A percentile compares a stretch with the other conserved stretches of the same genome.
phyloP scores from a whole-genome alignment of 2,113 vertebrate species.

The Tenrec ecaudatus region DNA sequence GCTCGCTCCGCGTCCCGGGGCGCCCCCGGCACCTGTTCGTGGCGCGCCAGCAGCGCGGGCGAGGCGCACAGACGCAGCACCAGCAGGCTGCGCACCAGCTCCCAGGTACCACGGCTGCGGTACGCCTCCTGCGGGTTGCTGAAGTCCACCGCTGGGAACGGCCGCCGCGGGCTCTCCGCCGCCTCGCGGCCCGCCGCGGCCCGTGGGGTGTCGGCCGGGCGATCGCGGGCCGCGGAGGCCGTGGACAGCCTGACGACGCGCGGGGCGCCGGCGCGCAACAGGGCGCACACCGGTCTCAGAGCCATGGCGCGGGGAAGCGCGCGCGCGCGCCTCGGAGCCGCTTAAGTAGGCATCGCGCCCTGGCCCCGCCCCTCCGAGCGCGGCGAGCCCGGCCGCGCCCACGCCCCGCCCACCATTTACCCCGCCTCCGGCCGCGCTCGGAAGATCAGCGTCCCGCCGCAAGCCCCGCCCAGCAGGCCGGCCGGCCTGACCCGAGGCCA shows the following conservation, averaged over 20 bases:
- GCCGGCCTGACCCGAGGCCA: no score
- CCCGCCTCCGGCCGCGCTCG: neutral
- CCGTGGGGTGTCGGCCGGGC: conserved; percentile 83
- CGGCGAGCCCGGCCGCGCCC: neutral
- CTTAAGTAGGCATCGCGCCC: neutral
- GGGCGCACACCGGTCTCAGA: accelerated
- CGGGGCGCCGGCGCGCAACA: neutral
- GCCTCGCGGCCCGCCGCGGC: conserved; percentile 64
- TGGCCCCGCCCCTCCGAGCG: neutral
- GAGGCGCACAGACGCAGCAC: conserved; percentile 77
- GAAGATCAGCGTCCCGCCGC: no score
- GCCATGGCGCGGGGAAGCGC: neutral
- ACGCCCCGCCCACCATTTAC: neutral
- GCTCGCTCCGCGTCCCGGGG: neutral
- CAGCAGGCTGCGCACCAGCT: conserved; percentile 77
- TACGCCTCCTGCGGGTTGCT: conserved; percentile 70
- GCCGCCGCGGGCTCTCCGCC: conserved; percentile 85
- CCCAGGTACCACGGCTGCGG: conserved; percentile 76
- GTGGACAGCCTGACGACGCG: conserved; percentile 51
- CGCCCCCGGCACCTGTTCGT: conserved; percentile 71
- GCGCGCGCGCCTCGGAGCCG: accelerated
- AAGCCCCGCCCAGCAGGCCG: no score
- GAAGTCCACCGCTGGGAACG: conserved; percentile 69
- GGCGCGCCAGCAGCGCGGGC: conserved; percentile 61
- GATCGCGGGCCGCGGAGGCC: conserved; percentile 29